Evolutionary conservation across 2,113 vertebrate genomes (phyloP).

Genomic region (Athene cunicularia): DNA sequence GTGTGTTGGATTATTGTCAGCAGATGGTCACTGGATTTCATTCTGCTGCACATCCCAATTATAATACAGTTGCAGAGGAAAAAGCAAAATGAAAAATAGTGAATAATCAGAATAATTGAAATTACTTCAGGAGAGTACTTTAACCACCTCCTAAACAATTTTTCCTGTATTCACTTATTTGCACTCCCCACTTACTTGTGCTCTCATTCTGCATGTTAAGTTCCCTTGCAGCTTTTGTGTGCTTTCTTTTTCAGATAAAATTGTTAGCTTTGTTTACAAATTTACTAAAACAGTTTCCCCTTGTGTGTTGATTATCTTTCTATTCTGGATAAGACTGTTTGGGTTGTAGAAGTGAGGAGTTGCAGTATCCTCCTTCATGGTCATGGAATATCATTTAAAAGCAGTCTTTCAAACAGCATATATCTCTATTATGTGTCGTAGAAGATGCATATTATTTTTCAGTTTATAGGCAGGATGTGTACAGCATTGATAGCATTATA

Average conservation of each 20-base stretch:
- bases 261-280: background rate
- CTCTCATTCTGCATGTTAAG: background rate
- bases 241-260: background rate
- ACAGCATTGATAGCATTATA: background rate
- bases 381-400: background rate
- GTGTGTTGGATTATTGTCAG: background rate
- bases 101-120: background rate
- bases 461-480: background rate
- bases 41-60: background rate
- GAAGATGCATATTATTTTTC: background rate
- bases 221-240: background rate
- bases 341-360: background rate
- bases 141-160: background rate
- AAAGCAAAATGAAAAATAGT: background rate
- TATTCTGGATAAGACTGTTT: background rate
- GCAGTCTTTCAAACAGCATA: background rate
- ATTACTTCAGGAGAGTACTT: background rate
- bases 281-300: background rate
- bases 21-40: background rate
- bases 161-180: background rate
- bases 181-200: background rate
- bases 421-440: background rate
- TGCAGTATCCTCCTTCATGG: background rate
- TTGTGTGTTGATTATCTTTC: background rate
- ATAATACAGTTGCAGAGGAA: background rate